A percentile compares a stretch with the other conserved stretches of the same genome.
Evolutionary conservation across 2,888 invertebrate species (phyloP).

Genomic region (Onchidella celtica): DNA sequence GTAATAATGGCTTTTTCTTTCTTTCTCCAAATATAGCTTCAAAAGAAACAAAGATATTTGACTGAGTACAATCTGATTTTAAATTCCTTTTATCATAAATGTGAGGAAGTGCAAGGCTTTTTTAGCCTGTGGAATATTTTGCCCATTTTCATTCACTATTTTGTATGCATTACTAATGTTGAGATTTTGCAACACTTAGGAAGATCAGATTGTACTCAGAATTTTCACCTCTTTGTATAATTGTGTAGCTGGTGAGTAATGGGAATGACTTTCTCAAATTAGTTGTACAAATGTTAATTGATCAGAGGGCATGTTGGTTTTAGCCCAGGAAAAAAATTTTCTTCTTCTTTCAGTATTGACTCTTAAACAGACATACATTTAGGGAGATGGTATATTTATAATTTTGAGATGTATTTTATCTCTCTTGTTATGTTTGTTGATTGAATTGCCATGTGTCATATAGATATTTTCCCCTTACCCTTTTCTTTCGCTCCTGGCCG

Average conservation of each 20-base stretch:
- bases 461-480: no score
- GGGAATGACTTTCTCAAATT: neutral
- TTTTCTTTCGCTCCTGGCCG: neutral
- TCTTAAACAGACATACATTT: constrained; percentile 5
- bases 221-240: neutral
- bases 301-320: neutral
- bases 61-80: constrained; percentile 8
- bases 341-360: constrained; percentile 8
- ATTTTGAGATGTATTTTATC: constrained; percentile 17
- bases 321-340: neutral
- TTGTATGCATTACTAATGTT: constrained; percentile 4
- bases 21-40: neutral
- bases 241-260: neutral
- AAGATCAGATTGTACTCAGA: constrained; percentile 20
- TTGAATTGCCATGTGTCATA: constrained; percentile 6
- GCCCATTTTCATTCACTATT: constrained; percentile 8
- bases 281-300: constrained; percentile 1
- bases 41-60: constrained; percentile 26
- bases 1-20: constrained; percentile 34
- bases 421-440: constrained; percentile 1
- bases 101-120: neutral
- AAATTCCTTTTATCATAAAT: neutral
- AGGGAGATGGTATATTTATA: constrained; percentile 22
- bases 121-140: constrained; percentile 23
- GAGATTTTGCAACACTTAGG: neutral